Conservation (phyloP, 2,888 invertebrate species). For the Zaprionus obscuricornis region DNA sequence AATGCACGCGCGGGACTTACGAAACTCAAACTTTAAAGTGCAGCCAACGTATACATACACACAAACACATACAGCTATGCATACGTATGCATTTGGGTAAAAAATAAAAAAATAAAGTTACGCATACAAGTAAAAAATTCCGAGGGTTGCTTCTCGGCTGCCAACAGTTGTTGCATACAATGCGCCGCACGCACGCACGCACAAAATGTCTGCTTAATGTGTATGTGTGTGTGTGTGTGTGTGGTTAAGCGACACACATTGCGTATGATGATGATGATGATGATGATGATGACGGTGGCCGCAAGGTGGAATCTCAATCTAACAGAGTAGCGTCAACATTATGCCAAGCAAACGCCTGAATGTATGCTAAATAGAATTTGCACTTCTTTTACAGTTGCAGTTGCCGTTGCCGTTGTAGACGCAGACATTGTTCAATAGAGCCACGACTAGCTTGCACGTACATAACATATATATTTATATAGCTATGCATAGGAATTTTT, state of each 20-base stretch:
- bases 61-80: conserved; percentile 29
- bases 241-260: conserved; percentile 73
- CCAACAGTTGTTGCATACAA: conserved; percentile 53
- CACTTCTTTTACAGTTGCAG: conserved; percentile 30
- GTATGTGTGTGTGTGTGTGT: conserved; percentile 35
- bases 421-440: conserved; percentile 49
- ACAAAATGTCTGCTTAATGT: conserved; percentile 61
- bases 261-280: conserved; percentile 68
- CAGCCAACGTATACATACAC: conserved; percentile 51
- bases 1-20: conserved; percentile 81
- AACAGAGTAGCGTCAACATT: conserved; percentile 56
- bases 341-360: conserved; percentile 70
- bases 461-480: neutral
- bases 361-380: conserved; percentile 75
- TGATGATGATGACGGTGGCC: conserved; percentile 48
- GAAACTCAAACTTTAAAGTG: conserved; percentile 79
- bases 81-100: conserved; percentile 38
- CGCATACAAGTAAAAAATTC: conserved; percentile 48
- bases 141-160: conserved; percentile 48
- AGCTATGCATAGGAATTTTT: no score
- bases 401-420: conserved; percentile 49
- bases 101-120: conserved; percentile 41
- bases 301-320: conserved; percentile 67
- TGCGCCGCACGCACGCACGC: conserved; percentile 68
- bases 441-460: conserved; percentile 10